These are phyloP conservation scores for Aphelenchoides fujianensis DNA, from an alignment of 1,140 invertebrate species.

Conservation along the genomic window DNA sequence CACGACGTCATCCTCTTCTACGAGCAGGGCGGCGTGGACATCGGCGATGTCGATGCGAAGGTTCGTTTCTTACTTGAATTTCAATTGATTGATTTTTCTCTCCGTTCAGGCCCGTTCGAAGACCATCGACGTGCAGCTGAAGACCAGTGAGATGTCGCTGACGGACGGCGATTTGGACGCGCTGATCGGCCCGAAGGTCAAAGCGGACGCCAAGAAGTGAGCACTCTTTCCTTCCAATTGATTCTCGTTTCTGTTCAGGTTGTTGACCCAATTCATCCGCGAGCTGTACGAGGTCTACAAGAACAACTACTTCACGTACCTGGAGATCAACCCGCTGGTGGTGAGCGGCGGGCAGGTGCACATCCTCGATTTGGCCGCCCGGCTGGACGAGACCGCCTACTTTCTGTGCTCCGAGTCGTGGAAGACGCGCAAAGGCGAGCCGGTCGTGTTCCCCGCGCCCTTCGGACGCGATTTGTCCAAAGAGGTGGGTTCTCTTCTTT, in stretches of 20 bases:
- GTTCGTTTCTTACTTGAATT: slow-evolving; percentile 70
- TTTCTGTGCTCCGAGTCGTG: slow-evolving; percentile 90
- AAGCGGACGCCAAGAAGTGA: slow-evolving; percentile 34
- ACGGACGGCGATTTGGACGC: slow-evolving; percentile 38
- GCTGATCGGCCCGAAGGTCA: slow-evolving; percentile 47
- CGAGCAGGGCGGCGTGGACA: slow-evolving; percentile 94
- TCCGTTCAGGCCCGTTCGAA: slow-evolving; percentile 42
- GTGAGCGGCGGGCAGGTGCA: slow-evolving; percentile 79
- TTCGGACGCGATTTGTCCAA: slow-evolving; percentile 91
- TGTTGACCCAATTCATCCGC: slow-evolving; percentile 78
- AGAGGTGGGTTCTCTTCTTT: slow-evolving; percentile 68
- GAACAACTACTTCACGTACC: slow-evolving; percentile 92
- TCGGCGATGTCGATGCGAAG: slow-evolving; percentile 96
- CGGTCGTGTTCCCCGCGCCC: slow-evolving; percentile 89
- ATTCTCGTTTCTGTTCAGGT: slow-evolving; percentile 66
- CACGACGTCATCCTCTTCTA: slow-evolving; percentile 94
- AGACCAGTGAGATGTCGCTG: slow-evolving; percentile 46
- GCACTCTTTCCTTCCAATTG: slow-evolving; percentile 8
- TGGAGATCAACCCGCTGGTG: slow-evolving; percentile 96
- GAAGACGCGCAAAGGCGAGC: slow-evolving; percentile 71
- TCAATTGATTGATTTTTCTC: slow-evolving; percentile 62
- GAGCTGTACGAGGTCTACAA: slow-evolving; percentile 84
- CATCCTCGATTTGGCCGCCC: slow-evolving; percentile 92
- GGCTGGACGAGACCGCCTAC: slow-evolving; percentile 96
- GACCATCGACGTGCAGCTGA: slow-evolving; percentile 40